Base-by-base conservation (phyloP, 1,140 invertebrate genomes). In the Macrostomum lignano region DNA sequence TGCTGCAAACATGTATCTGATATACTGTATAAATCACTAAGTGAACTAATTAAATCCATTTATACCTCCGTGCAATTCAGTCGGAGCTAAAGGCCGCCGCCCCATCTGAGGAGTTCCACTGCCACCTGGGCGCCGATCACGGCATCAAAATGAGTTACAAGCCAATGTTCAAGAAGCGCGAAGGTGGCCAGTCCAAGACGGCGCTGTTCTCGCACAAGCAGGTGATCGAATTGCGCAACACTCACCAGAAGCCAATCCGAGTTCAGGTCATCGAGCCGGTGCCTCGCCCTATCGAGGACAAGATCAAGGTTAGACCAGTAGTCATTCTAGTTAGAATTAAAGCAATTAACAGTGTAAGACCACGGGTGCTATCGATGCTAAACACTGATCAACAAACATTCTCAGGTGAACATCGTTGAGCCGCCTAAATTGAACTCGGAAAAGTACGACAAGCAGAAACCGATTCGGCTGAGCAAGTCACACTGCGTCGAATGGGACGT, bases 221-320 rank as follows among this genome's bases (percentile, higher is more conserved):
- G 38, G 37, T 35, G 15, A 54, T 58, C 20, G 44, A 44, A 25
- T 30, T 61, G 7, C 50, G 54, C 39, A 61, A 61, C 38, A 48
- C 45, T 20, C 45, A 42, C 11, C 39, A 43, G 10, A 42, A 52
- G 15, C n/a, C 30, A 5, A 43, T 56, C 28, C 39, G 46, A 3
- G 33, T 62, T 4, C 38, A 44, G 3, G 23, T 61, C 1, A 38
- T 33, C 13, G 54, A 61, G 28, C 51, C 51, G 6, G 36, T 61
- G 21, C 58, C 58, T 1, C 44, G 45, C 6, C 44, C 45, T 25
- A 41, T 41, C 15, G 56, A 60, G 30, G 58, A 60, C 7, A 58
- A 59, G 41, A 51, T 60, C 30, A 58, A 54, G 44, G 58, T 58
- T 21, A n/a, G n/a, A n/a, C n/a, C n/a, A n/a, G n/a, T n/a, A n/a